Conservation (phyloP, 1,140 invertebrate genomes). For the Scaptomyza montana region DNA sequence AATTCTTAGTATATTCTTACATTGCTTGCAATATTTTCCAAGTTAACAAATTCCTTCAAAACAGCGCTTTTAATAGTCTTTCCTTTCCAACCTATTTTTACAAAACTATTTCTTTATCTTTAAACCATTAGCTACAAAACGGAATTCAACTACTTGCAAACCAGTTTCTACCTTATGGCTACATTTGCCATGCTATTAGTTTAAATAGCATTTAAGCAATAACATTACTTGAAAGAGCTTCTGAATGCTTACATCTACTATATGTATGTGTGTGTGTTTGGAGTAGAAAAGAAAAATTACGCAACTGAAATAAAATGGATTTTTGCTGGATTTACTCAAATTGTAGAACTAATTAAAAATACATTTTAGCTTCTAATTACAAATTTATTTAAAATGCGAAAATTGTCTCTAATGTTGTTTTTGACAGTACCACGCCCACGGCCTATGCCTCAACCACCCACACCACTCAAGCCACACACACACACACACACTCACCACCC, state of each 20-base stretch:
- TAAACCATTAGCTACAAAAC: background rate
- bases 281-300: conserved; percentile 1
- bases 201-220: conserved; percentile 8
- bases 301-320: conserved; percentile 13
- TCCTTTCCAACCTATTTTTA: background rate
- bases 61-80: background rate
- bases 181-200: conserved; percentile 1
- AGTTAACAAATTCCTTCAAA: background rate
- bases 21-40: no score
- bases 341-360: conserved; percentile 76
- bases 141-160: background rate
- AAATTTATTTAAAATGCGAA: conserved; percentile 73
- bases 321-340: conserved; percentile 48
- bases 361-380: conserved; percentile 65
- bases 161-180: conserved; percentile 7
- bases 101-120: background rate
- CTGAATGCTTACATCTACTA: background rate
- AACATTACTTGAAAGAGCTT: conserved; percentile 1
- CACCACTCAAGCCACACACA: background rate
- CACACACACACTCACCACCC: conserved; percentile 2
- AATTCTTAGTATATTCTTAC: no score
- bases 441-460: conserved; percentile 19
- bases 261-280: background rate
- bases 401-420: conserved; percentile 63
- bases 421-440: conserved; percentile 35